A percentile compares a stretch with the other conserved stretches of the same genome.
Evolutionary conservation across 2,888 invertebrate species (phyloP).

Genomic region (Drosophila nigritarsus): DNA sequence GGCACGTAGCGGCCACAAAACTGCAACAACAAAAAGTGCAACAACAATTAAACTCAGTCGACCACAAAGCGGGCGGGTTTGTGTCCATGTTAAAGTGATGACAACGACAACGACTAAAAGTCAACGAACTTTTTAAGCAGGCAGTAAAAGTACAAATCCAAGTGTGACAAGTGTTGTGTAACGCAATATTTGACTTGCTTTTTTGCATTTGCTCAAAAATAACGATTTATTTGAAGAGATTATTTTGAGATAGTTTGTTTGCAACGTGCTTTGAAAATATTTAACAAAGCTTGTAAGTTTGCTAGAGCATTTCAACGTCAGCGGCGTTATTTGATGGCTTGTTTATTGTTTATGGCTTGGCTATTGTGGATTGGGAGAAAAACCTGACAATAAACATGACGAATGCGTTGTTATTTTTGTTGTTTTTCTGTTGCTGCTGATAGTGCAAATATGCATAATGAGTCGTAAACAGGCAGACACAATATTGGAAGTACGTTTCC

Average conservation of each 20-base stretch:
- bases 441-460: slow-evolving; percentile 68
- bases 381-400: slow-evolving; percentile 48
- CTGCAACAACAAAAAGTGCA: slow-evolving; percentile 40
- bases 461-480: slow-evolving; percentile 36
- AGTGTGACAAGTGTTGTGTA: not conserved
- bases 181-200: not conserved
- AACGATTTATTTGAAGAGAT: not conserved
- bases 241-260: not conserved
- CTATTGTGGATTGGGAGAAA: slow-evolving; percentile 37
- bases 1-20: slow-evolving; percentile 65
- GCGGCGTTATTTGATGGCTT: slow-evolving; percentile 1
- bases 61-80: slow-evolving; percentile 44
- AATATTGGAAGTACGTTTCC: slow-evolving; percentile 43
- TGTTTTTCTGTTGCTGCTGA: slow-evolving; percentile 46
- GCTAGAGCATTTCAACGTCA: slow-evolving; percentile 19
- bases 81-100: slow-evolving; percentile 53
- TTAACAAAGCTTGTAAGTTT: not conserved
- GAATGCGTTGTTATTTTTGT: slow-evolving; percentile 34
- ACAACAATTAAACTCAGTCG: slow-evolving; percentile 47
- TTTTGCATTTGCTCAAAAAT: not conserved
- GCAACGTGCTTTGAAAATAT: not conserved
- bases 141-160: slow-evolving; percentile 56
- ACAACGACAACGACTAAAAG: slow-evolving; percentile 34
- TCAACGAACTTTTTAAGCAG: slow-evolving; percentile 61
- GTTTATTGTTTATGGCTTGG: slow-evolving; percentile 35